Evolutionary conservation across 2,797 vertebrate genomes (phyloP), one percentile per base, ranked within the genome.

Genomic region (Lateolabrax maculatus): DNA sequence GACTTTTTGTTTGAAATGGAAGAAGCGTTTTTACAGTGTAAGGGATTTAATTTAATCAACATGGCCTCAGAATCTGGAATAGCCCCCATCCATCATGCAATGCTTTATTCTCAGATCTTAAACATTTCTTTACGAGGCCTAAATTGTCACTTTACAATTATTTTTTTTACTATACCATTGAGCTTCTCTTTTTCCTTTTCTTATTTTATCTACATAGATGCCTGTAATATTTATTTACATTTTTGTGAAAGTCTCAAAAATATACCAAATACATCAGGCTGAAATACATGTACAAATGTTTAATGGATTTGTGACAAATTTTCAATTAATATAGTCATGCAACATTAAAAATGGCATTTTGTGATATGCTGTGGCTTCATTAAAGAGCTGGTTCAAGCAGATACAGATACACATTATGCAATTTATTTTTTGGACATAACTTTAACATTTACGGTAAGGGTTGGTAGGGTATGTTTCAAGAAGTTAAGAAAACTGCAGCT

Each of bases 51-150:
- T 48, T 71, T 29, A 56, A 67, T 73, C 9, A 48, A 43, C 7
- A 62, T 18, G 21, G 31, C 15, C 2, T 58, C 43, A 16, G 10
- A 51, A 23, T 53, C 36, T 34, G 19, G 23, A 56, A 49, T 31
- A 11, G 21, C 13, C 37, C 21, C 1, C 1, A 2, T 23, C 6
- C 2, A 15, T 29, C 13, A 3, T 21, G 11, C 5, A 44, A 18
- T 9, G 52, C 4, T 56, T 64, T 49, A 27, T 68, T 75, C 36
- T 69, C 3, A 63, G 41, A 71, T 49, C 15, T 48, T 29, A 49
- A 52, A 10, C 8, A 27, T 46, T 55, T 60, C 2, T 48, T 52
- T 23, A 27, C 0, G 1, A 29, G 2, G 6, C 16, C 13, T 1
- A 37, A 37, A 23, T 1, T 29, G 1, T 64, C 16, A 52, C 16